Evolutionary conservation across 92 coral and sea anemone genomes (phyloP).

Genomic region (Siderastrea radians): DNA sequence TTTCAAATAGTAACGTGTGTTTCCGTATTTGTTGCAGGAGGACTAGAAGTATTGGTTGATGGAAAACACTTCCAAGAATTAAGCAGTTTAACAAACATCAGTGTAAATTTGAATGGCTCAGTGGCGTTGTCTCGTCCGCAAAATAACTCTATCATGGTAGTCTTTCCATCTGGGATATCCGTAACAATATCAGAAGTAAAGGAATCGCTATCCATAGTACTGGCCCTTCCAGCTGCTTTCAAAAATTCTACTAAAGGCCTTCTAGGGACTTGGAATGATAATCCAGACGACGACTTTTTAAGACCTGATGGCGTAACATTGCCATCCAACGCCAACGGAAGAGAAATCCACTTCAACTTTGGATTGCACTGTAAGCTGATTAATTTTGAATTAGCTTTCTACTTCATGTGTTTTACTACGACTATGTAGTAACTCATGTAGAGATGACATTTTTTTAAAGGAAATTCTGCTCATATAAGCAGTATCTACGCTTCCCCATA

Average conservation of each 20-base stretch:
- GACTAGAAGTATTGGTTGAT: conserved; percentile 43
- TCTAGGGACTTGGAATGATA: conserved; percentile 50
- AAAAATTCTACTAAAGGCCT: conserved; percentile 52
- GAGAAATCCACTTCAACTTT: conserved; percentile 12
- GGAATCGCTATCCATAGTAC: conserved; percentile 36
- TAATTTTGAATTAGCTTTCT: too few species aligned
- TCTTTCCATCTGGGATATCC: conserved; percentile 42
- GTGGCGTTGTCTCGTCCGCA: conserved; percentile 56
- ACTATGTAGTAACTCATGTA: too few species aligned
- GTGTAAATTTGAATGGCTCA: conserved; percentile 33
- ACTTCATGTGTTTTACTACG: too few species aligned
- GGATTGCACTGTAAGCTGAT: conserved; percentile 10
- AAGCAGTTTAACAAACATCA: conserved; percentile 30
- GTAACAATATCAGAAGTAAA: conserved; percentile 21
- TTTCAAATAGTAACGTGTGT: too few species aligned
- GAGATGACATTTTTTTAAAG: too few species aligned
- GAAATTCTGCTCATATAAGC: too few species aligned
- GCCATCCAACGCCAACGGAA: conserved; percentile 14
- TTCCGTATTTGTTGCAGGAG: neutral
- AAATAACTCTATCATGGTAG: conserved; percentile 30
- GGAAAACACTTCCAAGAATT: conserved; percentile 33
- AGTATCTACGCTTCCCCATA: too few species aligned
- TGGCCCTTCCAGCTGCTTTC: conserved; percentile 28
- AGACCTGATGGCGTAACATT: conserved; percentile 23
- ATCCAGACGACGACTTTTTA: conserved; percentile 41